Conservation (phyloP, 2,797 vertebrate genomes). For the Poecilia velifera region DNA sequence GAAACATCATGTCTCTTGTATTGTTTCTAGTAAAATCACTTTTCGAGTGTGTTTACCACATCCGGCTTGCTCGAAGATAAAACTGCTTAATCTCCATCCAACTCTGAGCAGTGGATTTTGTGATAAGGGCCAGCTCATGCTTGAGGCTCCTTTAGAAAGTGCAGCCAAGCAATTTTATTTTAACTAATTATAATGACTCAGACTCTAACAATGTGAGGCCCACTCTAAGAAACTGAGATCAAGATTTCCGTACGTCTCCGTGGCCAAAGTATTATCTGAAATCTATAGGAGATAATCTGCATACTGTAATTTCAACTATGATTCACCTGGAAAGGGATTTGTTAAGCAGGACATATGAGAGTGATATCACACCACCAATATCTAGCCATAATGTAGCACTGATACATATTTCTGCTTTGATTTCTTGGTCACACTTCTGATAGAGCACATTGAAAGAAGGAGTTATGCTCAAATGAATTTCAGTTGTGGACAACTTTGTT, state of each 20-base stretch:
- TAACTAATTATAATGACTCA: constrained; percentile 54
- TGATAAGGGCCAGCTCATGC: constrained; percentile 63
- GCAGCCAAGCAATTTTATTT: constrained; percentile 63
- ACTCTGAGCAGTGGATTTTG: constrained; percentile 47
- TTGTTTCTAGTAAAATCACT: constrained; percentile 11
- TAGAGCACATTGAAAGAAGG: neutral
- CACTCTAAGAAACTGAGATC: constrained; percentile 38
- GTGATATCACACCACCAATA: neutral
- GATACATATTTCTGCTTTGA: neutral
- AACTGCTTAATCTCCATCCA: constrained; percentile 57
- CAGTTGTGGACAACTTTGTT: neutral
- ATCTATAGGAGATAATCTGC: neutral
- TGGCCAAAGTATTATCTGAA: constrained; percentile 37
- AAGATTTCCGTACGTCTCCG: constrained; percentile 37
- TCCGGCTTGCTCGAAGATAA: constrained; percentile 43
- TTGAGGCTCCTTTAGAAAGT: constrained; percentile 39
- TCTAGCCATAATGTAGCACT: neutral
- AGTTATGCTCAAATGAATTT: neutral
- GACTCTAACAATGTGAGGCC: constrained; percentile 44
- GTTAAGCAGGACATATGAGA: neutral
- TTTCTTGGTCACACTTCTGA: neutral
- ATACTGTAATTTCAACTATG: neutral
- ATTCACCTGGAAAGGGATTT: neutral
- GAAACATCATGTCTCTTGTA: constrained; percentile 17
- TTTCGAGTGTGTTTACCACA: constrained; percentile 12